Evolutionary conservation across 2,888 invertebrate genomes (phyloP).

Genomic region (Thalpophila matura): DNA sequence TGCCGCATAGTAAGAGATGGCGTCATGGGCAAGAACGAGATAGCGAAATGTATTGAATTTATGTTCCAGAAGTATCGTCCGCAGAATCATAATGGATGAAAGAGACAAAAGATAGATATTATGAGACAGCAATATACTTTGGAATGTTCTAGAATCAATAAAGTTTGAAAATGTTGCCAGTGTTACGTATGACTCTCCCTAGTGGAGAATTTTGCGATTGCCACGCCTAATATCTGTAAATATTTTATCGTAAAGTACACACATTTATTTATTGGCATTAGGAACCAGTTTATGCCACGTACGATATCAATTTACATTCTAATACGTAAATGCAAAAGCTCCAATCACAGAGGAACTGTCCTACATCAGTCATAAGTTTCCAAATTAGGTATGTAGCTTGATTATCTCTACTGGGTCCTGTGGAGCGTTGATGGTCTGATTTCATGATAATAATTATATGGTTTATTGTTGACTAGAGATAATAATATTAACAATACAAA

Average conservation of each 20-base stretch:
- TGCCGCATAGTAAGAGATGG: constrained; percentile 62
- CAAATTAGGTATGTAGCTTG: background rate
- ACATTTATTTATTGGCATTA: background rate
- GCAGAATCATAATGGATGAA: constrained; percentile 40
- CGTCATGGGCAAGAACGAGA: constrained; percentile 45
- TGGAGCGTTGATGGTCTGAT: no score
- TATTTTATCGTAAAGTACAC: background rate
- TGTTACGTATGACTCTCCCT: background rate
- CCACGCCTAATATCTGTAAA: constrained; percentile 1
- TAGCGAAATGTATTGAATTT: constrained; percentile 30
- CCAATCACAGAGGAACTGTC: background rate
- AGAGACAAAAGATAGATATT: constrained; percentile 50
- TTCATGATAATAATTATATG: no score
- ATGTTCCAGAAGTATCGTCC: constrained; percentile 64
- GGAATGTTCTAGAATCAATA: constrained; percentile 65
- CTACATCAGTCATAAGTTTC: background rate
- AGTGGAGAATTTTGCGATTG: background rate
- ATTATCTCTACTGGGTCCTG: background rate
- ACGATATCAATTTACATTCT: background rate
- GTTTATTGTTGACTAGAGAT: no score
- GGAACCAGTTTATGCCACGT: background rate
- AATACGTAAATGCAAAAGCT: background rate
- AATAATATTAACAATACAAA: background rate
- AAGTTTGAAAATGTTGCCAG: constrained; percentile 50
- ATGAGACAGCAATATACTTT: constrained; percentile 47